These are phyloP conservation scores for Phyllopteryx taeniolatus DNA, from an alignment of 2,113 vertebrate species.

Conservation along the genomic window DNA sequence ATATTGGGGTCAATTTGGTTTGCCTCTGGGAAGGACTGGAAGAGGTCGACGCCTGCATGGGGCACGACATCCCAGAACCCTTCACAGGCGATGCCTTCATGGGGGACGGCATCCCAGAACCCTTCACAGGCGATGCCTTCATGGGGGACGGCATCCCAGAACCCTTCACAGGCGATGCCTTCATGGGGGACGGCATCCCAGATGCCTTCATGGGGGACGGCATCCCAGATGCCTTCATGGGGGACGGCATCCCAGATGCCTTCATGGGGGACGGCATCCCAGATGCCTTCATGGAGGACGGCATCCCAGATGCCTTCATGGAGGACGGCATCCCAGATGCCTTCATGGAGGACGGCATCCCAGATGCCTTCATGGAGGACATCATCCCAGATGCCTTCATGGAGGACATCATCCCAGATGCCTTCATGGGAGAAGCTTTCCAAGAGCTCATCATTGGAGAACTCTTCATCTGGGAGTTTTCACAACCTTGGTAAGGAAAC, in stretches of 20 bases:
- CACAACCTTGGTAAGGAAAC: slow-evolving; percentile 50
- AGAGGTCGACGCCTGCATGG: slow-evolving; percentile 6
- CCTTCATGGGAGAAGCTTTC: neutral
- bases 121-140: slow-evolving; percentile 2
- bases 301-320: slow-evolving; percentile 5
- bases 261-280: slow-evolving; percentile 11
- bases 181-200: slow-evolving; percentile 10
- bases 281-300: slow-evolving; percentile 13
- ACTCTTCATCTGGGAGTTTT: slow-evolving; percentile 28
- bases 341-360: slow-evolving; percentile 10
- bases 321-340: slow-evolving; percentile 1
- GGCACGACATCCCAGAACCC: slow-evolving; percentile 11
- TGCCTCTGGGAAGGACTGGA: slow-evolving; percentile 66
- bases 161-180: neutral
- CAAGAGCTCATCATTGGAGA: neutral
- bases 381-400: slow-evolving; percentile 1
- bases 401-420: slow-evolving; percentile 2
- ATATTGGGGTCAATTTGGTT: slow-evolving; percentile 78
- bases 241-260: neutral
- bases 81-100: slow-evolving; percentile 9
- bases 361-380: slow-evolving; percentile 4
- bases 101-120: slow-evolving; percentile 6
- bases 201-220: slow-evolving; percentile 9
- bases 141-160: slow-evolving; percentile 5
- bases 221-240: neutral